A percentile compares a stretch with the other conserved stretches of the same genome.
phyloP scores from a whole-genome alignment of 2,797 vertebrate genomes.

The Scleropages formosus region DNA sequence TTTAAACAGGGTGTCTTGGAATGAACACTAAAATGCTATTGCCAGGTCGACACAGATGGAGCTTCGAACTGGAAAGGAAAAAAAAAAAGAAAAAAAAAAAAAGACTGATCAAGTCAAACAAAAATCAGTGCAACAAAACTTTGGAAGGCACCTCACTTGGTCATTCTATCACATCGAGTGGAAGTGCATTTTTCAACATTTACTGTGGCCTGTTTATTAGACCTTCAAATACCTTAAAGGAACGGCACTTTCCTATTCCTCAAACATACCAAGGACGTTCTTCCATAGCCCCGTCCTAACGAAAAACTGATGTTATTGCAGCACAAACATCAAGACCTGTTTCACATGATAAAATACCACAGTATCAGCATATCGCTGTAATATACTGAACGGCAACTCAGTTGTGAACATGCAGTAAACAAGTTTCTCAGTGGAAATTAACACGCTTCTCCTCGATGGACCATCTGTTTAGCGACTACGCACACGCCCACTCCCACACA shows the following conservation, averaged over 20 bases:
- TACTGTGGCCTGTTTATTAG: too few relatives aligned
- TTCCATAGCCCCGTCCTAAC: too few relatives aligned
- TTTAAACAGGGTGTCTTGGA: constrained; percentile 24
- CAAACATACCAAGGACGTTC: too few relatives aligned
- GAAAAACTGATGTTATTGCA: too few relatives aligned
- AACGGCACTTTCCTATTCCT: too few relatives aligned
- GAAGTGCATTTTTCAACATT: background rate
- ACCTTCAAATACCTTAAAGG: too few relatives aligned
- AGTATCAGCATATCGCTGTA: too few relatives aligned
- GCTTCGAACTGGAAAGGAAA: background rate
- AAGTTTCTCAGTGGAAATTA: background rate
- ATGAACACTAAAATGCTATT: constrained; percentile 19
- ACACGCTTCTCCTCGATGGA: background rate
- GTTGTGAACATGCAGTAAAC: background rate
- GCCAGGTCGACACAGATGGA: constrained; percentile 17
- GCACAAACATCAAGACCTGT: too few relatives aligned
- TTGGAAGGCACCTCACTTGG: background rate
- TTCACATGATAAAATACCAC: background rate
- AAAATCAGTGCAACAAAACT: background rate
- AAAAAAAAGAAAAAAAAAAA: background rate
- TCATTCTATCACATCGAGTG: background rate
- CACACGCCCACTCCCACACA: background rate
- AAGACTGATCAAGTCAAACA: background rate
- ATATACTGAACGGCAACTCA: background rate
- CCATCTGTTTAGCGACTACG: background rate